Base-by-base conservation (phyloP, 2,113 vertebrate genomes). In the Arizona elegans region DNA sequence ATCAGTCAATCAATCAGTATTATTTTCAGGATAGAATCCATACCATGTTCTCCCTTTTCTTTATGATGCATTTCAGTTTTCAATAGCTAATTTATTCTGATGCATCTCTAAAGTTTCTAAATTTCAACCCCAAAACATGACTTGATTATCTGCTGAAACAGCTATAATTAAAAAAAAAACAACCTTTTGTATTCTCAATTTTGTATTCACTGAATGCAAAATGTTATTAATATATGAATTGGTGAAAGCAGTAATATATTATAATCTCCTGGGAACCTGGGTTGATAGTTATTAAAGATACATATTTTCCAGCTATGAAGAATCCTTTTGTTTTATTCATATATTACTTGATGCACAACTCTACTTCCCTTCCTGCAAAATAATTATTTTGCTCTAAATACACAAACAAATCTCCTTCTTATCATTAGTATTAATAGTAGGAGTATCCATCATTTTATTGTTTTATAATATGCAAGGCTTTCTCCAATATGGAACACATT, bases 191-290 rank as follows among this genome's bases (percentile, higher is more conserved):
- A 94, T 88, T 92, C 96, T 97, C 96, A 96, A 93, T 95, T 97
- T 94, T 92, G 91, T 94, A 96, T 92, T 86, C 96, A 92, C 93
- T 94, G 96, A 95, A 95, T 95, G 96, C 94, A 95, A 96, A 96
- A 95, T 92, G 52, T 88, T 97, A 95, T 96, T 97, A 95, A 96
- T 96, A 93, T 55, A 95, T 96, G 96, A 97, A 94, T 96, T 96
- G 96, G 85, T 88, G 85, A 94, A 93, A 94, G 94, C 94, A 94
- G 93, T 89, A 96, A 96, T 93, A 87, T 93, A 96, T 96, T 92
- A 93, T 62, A 90, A 81, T 93, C 92, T 94, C 95, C 91, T 62
- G 94, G 93, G 96, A 97, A 94, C 70, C 92, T 0, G 85, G 93
- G 95, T 92, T 96, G 90, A 90, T 96, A 94, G 96, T 96, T 96